These are phyloP conservation scores for Condylura cristata DNA, from an alignment of 2,113 vertebrate genomes.

Conservation along the genomic window DNA sequence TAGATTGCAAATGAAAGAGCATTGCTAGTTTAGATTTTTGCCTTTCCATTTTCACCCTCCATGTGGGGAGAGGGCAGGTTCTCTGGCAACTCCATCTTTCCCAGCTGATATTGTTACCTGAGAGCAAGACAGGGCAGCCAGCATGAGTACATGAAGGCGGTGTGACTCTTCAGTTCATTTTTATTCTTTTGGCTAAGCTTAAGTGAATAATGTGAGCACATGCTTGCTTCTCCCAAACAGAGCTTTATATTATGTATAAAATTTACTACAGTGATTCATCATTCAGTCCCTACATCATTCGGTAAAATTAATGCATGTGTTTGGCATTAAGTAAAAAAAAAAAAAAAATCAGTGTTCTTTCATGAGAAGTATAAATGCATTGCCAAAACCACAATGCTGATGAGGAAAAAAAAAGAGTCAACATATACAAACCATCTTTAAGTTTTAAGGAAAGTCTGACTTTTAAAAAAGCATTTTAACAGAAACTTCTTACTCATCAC, in stretches of 20 bases:
- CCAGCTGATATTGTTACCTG: not conserved
- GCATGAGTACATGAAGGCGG: not conserved
- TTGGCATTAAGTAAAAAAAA: not conserved
- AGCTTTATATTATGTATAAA: not conserved
- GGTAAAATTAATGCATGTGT: not conserved
- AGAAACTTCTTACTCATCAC: not conserved
- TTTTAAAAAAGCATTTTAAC: not conserved
- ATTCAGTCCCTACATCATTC: not conserved
- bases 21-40: not conserved
- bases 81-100: not conserved
- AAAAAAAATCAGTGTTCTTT: not conserved
- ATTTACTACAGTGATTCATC: not conserved
- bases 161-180: not conserved
- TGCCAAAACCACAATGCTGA: not conserved
- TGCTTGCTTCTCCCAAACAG: not conserved
- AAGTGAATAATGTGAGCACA: not conserved
- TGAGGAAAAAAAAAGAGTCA: not conserved
- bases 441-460: not conserved
- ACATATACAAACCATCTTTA: not conserved
- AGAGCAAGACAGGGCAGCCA: not conserved
- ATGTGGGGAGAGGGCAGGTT: not conserved
- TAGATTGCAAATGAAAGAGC: not conserved
- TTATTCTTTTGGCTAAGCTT: not conserved
- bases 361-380: not conserved
- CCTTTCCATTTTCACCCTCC: not conserved